Percentiles rank a stretch among this genome's conserved stretches.
Evolutionary conservation across 2,888 invertebrate species (phyloP).

Genomic region (Drosophila flavopinicola): DNA sequence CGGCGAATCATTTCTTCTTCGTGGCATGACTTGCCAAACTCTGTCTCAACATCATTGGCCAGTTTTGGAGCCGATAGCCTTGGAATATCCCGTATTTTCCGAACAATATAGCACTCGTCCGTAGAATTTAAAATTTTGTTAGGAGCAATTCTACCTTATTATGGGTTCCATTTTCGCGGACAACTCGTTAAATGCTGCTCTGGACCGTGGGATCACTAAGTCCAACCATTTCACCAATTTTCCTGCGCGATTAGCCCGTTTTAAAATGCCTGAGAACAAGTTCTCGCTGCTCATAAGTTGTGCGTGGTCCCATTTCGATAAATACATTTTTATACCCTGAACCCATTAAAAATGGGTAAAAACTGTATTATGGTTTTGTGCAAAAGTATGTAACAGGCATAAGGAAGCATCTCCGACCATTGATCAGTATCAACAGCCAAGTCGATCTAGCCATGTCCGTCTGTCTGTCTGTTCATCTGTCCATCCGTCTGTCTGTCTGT

Average conservation of each 20-base stretch:
- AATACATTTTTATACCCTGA: too few species aligned
- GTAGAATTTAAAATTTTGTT: neutral
- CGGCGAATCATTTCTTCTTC: slow-evolving; percentile 2
- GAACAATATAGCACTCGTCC: too few species aligned
- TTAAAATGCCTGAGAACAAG: too few species aligned
- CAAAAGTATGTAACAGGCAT: too few species aligned
- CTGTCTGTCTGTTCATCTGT: too few species aligned
- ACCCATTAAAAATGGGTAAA: too few species aligned
- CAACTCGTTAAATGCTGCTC: neutral
- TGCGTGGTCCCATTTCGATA: neutral
- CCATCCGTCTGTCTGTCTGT: too few species aligned
- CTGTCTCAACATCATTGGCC: neutral
- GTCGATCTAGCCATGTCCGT: too few species aligned
- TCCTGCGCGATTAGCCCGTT: neutral
- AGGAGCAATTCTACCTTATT: neutral
- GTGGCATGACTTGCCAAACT: neutral
- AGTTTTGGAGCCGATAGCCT: neutral
- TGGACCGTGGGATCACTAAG: neutral
- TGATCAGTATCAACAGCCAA: too few species aligned
- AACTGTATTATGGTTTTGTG: too few species aligned
- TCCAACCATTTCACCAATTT: neutral
- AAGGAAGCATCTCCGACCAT: too few species aligned
- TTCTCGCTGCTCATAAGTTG: neutral
- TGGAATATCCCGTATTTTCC: too few species aligned
- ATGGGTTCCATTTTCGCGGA: neutral